These are phyloP conservation scores for Trachythela sp. DNA, from an alignment of 64 coral and sea anemone genomes.

Conservation along the genomic window DNA sequence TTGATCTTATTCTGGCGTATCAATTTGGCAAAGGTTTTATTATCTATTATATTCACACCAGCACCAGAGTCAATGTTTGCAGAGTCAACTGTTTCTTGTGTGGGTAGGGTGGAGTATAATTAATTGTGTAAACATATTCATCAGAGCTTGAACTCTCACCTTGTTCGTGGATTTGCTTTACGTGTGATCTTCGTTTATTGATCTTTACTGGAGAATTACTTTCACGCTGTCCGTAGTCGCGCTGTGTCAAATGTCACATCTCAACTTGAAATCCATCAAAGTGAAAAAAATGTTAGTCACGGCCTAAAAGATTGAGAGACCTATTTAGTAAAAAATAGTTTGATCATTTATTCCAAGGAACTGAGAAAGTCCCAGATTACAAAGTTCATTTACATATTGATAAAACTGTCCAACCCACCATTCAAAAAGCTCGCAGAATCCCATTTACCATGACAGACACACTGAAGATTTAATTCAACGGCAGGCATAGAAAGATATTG, in stretches of 20 bases:
- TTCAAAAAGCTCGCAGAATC: constrained; percentile 17
- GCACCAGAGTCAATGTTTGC: no score
- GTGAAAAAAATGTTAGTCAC: background rate
- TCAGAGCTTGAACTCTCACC: no score
- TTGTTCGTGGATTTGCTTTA: no score
- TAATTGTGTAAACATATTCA: no score
- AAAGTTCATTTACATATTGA: constrained; percentile 18
- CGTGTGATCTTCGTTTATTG: background rate
- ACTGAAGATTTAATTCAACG: no score
- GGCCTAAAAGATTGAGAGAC: background rate
- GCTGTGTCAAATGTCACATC: background rate
- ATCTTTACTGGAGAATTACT: background rate
- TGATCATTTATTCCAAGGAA: constrained; percentile 3
- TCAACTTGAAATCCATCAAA: background rate
- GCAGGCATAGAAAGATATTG: no score
- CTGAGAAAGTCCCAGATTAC: background rate
- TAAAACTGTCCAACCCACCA: constrained; percentile 13
- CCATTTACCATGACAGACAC: background rate
- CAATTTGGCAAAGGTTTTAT: no score
- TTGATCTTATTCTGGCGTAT: no score
- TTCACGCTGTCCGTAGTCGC: no score
- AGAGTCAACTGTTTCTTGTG: no score
- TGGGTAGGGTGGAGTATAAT: no score
- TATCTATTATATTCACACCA: no score
- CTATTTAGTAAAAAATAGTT: background rate